phyloP scores from a whole-genome alignment of 2,888 invertebrate genomes.

The Amphipoea oculea region DNA sequence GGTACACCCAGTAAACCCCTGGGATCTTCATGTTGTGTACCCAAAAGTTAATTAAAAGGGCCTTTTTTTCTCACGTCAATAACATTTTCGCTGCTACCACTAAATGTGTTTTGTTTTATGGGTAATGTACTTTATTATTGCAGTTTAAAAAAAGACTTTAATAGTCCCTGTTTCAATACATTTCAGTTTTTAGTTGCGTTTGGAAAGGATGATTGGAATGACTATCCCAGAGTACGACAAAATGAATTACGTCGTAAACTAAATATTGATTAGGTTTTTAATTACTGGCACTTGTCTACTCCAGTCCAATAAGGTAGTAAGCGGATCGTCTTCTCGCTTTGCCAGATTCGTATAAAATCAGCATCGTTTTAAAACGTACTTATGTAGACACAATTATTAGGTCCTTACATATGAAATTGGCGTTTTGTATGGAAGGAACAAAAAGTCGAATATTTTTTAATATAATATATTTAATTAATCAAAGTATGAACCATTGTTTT shows the following conservation, averaged over 20 bases:
- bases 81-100: constrained; percentile 4
- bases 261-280: background rate
- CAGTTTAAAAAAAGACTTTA: background rate
- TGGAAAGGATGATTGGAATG: background rate
- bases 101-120: constrained; percentile 13
- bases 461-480: no score
- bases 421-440: no score
- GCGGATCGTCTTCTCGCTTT: no score
- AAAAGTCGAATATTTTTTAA: no score
- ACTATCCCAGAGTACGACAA: background rate
- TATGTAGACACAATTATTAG: background rate
- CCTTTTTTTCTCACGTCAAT: constrained; percentile 25
- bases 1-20: constrained; percentile 56
- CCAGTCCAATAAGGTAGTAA: background rate
- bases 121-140: background rate
- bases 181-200: background rate
- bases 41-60: constrained; percentile 59
- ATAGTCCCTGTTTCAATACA: background rate
- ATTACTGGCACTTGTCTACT: background rate
- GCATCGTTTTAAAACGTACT: background rate
- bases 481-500: no score
- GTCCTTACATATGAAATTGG: no score
- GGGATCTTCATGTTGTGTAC: constrained; percentile 55
- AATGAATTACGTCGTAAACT: background rate
- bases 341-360: background rate